Evolutionary conservation across 2,888 invertebrate species (phyloP).

Genomic region (Eilema griseolum): DNA sequence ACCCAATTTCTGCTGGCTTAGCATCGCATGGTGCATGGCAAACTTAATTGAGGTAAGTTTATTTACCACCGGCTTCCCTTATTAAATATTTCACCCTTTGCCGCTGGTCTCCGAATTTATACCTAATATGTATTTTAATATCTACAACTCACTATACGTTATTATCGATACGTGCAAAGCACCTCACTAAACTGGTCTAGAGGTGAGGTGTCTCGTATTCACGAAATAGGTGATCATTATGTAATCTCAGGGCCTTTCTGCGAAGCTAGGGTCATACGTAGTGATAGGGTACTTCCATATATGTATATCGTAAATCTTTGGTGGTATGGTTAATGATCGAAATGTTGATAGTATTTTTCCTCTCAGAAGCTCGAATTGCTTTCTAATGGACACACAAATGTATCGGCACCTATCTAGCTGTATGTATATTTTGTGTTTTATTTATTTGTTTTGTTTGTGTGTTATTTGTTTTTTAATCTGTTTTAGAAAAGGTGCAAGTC

Average conservation of each 20-base stretch:
- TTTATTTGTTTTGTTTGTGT: too few relatives aligned
- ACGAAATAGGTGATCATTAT: constrained; percentile 80
- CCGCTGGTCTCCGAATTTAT: too few relatives aligned
- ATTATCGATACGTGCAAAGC: constrained; percentile 22
- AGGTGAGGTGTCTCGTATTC: constrained; percentile 65
- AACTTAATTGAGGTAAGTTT: too few relatives aligned
- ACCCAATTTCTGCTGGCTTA: too few relatives aligned
- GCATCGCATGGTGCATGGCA: too few relatives aligned
- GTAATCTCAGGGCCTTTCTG: constrained; percentile 71
- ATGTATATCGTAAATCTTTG: constrained; percentile 19
- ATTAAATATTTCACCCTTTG: too few relatives aligned
- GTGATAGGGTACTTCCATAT: constrained; percentile 35
- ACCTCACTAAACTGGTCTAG: constrained; percentile 51
- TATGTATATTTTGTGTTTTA: not conserved
- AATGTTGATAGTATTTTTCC: not conserved
- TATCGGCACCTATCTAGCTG: too few relatives aligned
- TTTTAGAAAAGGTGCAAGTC: too few relatives aligned
- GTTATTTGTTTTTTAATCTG: too few relatives aligned
- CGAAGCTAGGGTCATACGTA: constrained; percentile 58
- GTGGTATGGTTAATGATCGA: constrained; percentile 5
- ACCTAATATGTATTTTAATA: too few relatives aligned
- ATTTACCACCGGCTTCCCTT: too few relatives aligned
- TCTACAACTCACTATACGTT: not conserved
- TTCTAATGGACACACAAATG: too few relatives aligned
- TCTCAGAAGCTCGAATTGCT: not conserved